Percentiles rank a stretch among this genome's conserved stretches.
Evolutionary conservation across 1,140 invertebrate species (phyloP).

Genomic region (Ooceraea biroi): DNA sequence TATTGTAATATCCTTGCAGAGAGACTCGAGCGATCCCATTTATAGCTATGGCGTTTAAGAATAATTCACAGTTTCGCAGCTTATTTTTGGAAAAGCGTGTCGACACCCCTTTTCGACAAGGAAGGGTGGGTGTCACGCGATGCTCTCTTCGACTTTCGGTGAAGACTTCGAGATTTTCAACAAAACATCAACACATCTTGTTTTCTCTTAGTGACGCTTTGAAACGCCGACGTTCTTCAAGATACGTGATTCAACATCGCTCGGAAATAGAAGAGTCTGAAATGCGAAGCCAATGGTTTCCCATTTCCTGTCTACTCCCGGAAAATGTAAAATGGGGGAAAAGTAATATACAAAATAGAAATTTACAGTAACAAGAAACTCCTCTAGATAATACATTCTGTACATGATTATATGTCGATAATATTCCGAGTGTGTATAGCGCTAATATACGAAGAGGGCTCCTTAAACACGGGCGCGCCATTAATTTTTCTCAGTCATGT

Average conservation of each 20-base stretch:
- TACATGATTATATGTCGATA: background rate
- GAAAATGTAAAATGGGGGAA: conserved; percentile 15
- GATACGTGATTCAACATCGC: conserved; percentile 43
- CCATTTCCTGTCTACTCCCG: conserved; percentile 1
- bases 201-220: conserved; percentile 59
- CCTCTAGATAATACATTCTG: background rate
- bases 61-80: conserved; percentile 39
- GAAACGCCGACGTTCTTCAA: conserved; percentile 59
- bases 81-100: conserved; percentile 62
- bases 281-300: conserved; percentile 11
- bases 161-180: conserved; percentile 58
- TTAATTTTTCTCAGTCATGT: conserved; percentile 61
- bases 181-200: conserved; percentile 70
- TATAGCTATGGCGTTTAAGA: conserved; percentile 13
- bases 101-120: conserved; percentile 52
- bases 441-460: conserved; percentile 10
- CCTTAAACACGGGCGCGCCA: background rate
- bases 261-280: conserved; percentile 65
- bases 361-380: background rate
- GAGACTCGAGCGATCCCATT: conserved; percentile 37
- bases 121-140: conserved; percentile 29
- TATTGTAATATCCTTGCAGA: background rate
- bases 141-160: conserved; percentile 12
- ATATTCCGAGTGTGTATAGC: background rate
- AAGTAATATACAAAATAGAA: background rate